Evolutionary conservation across 2,797 vertebrate genomes (phyloP).

Genomic region (Acanthurus leucopareius): DNA sequence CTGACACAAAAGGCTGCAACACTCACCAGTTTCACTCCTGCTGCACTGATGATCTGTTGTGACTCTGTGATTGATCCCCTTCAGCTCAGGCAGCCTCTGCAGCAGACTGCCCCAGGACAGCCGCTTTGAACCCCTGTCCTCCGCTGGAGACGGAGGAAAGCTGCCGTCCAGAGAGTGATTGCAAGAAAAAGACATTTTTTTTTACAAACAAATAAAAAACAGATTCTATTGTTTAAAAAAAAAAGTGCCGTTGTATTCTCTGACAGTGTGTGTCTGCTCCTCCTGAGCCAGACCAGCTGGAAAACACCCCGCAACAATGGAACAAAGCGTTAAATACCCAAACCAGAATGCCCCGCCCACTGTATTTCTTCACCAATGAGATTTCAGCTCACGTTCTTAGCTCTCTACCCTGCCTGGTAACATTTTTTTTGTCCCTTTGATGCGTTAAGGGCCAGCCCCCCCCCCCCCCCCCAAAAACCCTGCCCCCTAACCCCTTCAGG

Average conservation of each 20-base stretch:
- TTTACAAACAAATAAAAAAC: conserved; percentile 15
- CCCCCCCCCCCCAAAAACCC: no score
- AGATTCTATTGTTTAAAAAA: background rate
- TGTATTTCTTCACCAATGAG: conserved; percentile 67
- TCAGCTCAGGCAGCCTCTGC: conserved; percentile 85
- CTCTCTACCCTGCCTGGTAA: conserved; percentile 66
- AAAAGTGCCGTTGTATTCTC: conserved; percentile 37
- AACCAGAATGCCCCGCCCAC: conserved; percentile 48
- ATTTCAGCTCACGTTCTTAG: conserved; percentile 60
- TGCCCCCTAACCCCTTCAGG: conserved; percentile 1
- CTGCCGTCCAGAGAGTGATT: conserved; percentile 72
- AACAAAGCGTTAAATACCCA: conserved; percentile 76
- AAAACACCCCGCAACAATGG: conserved; percentile 68
- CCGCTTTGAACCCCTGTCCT: conserved; percentile 69
- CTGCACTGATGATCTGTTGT: conserved; percentile 68
- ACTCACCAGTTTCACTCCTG: conserved; percentile 74
- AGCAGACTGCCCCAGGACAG: conserved; percentile 86
- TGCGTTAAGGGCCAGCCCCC: conserved; percentile 5
- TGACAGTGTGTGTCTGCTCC: background rate
- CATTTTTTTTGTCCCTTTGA: conserved; percentile 43
- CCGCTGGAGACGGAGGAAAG: conserved; percentile 74
- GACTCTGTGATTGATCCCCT: conserved; percentile 78
- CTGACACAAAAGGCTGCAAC: conserved; percentile 12
- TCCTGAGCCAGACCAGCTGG: conserved; percentile 65
- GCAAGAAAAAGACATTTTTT: conserved; percentile 68